Conservation (phyloP, 1,140 invertebrate genomes). For the Scaptomyza montana region DNA sequence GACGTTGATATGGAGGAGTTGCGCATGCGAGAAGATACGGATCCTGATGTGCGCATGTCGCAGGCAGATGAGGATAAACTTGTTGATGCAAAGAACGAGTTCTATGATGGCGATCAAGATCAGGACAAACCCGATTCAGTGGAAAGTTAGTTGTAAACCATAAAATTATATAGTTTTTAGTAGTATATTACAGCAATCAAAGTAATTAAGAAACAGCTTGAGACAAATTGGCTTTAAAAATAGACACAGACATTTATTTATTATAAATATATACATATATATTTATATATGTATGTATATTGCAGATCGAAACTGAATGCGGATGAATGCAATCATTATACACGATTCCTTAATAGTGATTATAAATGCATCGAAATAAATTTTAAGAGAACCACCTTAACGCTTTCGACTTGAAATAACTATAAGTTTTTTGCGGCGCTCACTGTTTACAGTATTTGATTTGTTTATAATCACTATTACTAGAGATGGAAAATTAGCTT, state of each 20-base stretch:
- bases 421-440: neutral
- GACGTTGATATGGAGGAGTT: constrained; percentile 88
- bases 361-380: constrained; percentile 24
- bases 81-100: constrained; percentile 95
- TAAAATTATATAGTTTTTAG: neutral
- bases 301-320: constrained; percentile 27
- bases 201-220: constrained; percentile 7
- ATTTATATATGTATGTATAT: constrained; percentile 31
- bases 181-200: constrained; percentile 5
- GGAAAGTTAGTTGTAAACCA: constrained; percentile 55
- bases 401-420: neutral
- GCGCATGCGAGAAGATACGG: constrained; percentile 88
- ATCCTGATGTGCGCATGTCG: constrained; percentile 92
- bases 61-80: constrained; percentile 93
- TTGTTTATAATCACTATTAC: constrained; percentile 38
- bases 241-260: constrained; percentile 64
- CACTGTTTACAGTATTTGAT: constrained; percentile 4
- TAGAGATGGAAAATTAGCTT: constrained; percentile 9
- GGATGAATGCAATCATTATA: constrained; percentile 37
- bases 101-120: constrained; percentile 95
- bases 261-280: constrained; percentile 33
- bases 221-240: constrained; percentile 61
- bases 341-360: constrained; percentile 31
- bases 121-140: constrained; percentile 86
- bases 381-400: constrained; percentile 1